These are phyloP conservation scores for Proales similis DNA, from an alignment of 1,140 invertebrate species.

Conservation along the genomic window DNA sequence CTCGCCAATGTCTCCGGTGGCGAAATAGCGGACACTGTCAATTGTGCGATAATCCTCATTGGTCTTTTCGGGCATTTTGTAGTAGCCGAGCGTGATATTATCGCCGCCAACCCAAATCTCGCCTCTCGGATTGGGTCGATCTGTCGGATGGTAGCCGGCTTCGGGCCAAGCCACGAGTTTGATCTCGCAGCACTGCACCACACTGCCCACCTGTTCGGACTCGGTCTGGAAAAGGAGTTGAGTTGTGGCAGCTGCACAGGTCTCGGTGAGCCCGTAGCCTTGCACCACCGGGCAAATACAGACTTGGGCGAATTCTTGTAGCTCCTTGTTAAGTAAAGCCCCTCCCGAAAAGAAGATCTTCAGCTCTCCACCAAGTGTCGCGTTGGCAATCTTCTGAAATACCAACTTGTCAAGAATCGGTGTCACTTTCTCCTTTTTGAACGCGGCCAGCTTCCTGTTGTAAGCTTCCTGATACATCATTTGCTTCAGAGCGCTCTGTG, in stretches of 20 bases:
- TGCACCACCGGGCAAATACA: slow-evolving; percentile 76
- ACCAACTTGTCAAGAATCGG: slow-evolving; percentile 11
- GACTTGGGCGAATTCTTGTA: slow-evolving; percentile 84
- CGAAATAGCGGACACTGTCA: slow-evolving; percentile 78
- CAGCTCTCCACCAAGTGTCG: slow-evolving; percentile 69
- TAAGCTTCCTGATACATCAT: slow-evolving; percentile 71
- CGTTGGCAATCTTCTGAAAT: slow-evolving; percentile 15
- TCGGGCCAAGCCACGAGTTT: slow-evolving; percentile 87
- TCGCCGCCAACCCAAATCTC: slow-evolving; percentile 85
- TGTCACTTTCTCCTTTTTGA: slow-evolving; percentile 32
- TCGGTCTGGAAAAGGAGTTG: slow-evolving; percentile 68
- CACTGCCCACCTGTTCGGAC: slow-evolving; percentile 78
- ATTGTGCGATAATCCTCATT: slow-evolving; percentile 11
- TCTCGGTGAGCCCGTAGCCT: slow-evolving; percentile 95
- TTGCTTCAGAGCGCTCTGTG: slow-evolving; percentile 65
- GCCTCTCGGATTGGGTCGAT: slow-evolving; percentile 80
- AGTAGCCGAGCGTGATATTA: slow-evolving; percentile 85
- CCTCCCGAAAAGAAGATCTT: slow-evolving; percentile 81
- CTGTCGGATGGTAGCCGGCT: slow-evolving; percentile 76
- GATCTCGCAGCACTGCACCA: slow-evolving; percentile 75
- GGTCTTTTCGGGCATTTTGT: slow-evolving; percentile 70
- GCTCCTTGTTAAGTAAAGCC: slow-evolving; percentile 87
- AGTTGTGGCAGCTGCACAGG: slow-evolving; percentile 80
- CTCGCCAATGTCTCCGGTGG: slow-evolving; percentile 91
- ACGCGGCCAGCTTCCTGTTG: slow-evolving; percentile 57